Conservation (phyloP, 2,113 vertebrate genomes). For the Eretmochelys imbricata region DNA sequence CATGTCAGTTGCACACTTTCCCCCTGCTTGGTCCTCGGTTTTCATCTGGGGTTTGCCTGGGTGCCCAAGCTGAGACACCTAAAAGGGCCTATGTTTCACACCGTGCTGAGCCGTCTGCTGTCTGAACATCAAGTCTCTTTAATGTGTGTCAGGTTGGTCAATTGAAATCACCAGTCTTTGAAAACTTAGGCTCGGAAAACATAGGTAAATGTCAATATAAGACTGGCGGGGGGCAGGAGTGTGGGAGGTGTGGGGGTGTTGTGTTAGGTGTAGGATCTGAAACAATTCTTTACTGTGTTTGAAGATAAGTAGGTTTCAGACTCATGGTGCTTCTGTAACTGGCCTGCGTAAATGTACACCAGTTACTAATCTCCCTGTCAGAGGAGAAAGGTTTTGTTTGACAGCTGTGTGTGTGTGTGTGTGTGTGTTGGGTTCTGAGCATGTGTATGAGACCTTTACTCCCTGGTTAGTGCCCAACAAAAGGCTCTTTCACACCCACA, state of each 20-base stretch:
- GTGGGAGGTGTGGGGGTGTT: accelerated
- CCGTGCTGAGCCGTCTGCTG: no score
- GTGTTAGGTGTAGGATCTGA: not conserved
- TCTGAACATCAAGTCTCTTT: not conserved
- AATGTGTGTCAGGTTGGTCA: not conserved
- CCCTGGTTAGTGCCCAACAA: not conserved
- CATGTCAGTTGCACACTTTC: not conserved
- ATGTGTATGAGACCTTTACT: accelerated
- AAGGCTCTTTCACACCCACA: not conserved
- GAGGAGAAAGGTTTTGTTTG: accelerated
- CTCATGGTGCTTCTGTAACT: not conserved
- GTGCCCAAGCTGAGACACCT: not conserved
- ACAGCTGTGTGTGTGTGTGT: no score
- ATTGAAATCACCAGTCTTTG: not conserved
- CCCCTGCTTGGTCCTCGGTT: accelerated
- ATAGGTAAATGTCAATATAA: no score
- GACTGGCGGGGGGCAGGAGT: accelerated
- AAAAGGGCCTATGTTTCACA: accelerated
- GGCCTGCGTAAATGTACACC: accelerated
- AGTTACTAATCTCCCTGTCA: not conserved
- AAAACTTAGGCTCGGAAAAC: not conserved
- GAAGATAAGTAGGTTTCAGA: not conserved
- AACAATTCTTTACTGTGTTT: not conserved
- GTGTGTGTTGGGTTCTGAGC: accelerated
- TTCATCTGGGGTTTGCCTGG: not conserved